These are phyloP conservation scores for Mus minutoides DNA, from an alignment of 2,797 vertebrate species.

Conservation along the genomic window DNA sequence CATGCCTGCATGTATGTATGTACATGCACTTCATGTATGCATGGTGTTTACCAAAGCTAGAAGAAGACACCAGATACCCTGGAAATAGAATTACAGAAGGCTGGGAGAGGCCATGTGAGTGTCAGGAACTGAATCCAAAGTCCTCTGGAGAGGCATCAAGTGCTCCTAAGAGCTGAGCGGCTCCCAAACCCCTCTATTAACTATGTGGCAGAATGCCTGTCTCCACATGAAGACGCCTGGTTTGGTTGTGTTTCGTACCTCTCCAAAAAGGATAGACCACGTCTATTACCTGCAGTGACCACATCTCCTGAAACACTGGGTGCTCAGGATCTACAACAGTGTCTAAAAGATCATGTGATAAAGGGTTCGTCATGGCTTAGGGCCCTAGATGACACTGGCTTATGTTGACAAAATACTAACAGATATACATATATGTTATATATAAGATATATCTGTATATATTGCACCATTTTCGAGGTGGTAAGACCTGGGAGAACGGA, in stretches of 20 bases:
- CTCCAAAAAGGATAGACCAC: background rate
- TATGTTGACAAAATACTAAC: background rate
- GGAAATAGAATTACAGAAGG: background rate
- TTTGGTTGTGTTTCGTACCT: background rate
- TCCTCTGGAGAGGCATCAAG: background rate
- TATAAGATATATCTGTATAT: no score
- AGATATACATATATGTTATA: background rate
- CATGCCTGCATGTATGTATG: background rate
- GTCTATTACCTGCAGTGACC: background rate
- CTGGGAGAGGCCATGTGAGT: no score
- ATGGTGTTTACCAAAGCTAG: background rate
- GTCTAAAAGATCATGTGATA: no score
- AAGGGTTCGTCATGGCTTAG: rapidly evolving
- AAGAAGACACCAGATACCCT: background rate
- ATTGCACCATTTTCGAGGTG: background rate
- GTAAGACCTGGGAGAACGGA: background rate
- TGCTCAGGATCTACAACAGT: background rate
- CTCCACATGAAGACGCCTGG: background rate
- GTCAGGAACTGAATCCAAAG: background rate
- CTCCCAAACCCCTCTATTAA: background rate
- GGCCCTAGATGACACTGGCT: background rate
- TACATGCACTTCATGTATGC: background rate
- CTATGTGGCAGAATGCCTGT: rapidly evolving
- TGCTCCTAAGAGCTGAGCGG: background rate
- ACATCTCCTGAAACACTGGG: background rate